Percentiles rank a stretch among this genome's conserved stretches.
Conservation (phyloP, 2,888 invertebrate species). For the Blastobasis lacticolella region DNA sequence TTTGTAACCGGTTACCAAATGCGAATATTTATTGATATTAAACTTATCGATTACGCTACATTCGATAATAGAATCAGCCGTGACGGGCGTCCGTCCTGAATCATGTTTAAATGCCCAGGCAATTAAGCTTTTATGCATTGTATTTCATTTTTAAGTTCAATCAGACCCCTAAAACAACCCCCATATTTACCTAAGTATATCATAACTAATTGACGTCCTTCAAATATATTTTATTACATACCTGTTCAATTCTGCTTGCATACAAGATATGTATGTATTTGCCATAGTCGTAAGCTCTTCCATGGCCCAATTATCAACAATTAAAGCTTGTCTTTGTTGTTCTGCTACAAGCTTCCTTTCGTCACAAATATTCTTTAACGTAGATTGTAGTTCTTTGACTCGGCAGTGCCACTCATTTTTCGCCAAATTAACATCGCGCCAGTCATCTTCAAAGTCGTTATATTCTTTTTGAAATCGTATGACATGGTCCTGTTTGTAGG, state of each 20-base stretch:
- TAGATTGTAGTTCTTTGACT: slow-evolving; percentile 63
- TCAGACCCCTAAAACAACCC: no score
- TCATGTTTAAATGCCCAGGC: no score
- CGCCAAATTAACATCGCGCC: slow-evolving; percentile 69
- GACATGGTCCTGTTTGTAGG: slow-evolving; percentile 73
- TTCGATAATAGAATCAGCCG: no score
- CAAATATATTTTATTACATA: slow-evolving; percentile 24
- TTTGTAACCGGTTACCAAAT: no score
- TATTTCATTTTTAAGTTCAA: no score
- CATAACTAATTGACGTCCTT: no score
- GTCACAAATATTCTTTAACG: slow-evolving; percentile 73
- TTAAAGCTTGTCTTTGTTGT: slow-evolving; percentile 63
- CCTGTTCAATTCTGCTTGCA: slow-evolving; percentile 78
- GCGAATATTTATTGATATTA: no score
- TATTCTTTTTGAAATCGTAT: slow-evolving; percentile 73
- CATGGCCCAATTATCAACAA: slow-evolving; percentile 73
- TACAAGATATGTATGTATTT: slow-evolving; percentile 70
- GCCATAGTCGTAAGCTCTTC: slow-evolving; percentile 68
- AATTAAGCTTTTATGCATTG: no score
- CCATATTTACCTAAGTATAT: no score
- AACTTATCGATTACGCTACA: no score
- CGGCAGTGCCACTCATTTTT: slow-evolving; percentile 78
- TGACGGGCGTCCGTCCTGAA: no score
- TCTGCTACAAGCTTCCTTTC: slow-evolving; percentile 69
- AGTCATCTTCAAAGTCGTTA: slow-evolving; percentile 75